Evolutionary conservation across 2,113 vertebrate genomes (phyloP).

Genomic region (Bufo gargarizans): DNA sequence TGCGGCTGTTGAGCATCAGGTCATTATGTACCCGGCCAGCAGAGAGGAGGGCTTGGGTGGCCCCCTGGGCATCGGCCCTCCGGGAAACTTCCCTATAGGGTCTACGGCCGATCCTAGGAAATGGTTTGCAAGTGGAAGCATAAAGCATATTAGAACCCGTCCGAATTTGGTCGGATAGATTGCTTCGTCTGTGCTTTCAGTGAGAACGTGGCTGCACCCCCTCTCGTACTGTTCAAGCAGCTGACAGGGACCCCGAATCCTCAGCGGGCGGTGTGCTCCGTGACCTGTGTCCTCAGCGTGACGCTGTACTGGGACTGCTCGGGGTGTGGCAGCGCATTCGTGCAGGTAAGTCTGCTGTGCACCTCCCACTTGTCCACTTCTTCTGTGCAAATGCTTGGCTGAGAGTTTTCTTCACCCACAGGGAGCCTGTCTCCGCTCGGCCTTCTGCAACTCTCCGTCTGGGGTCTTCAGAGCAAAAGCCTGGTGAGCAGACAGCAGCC

Average conservation of each 20-base stretch:
- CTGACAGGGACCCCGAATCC: constrained; percentile 50
- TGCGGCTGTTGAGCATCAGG: too few relatives aligned
- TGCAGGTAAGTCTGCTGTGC: constrained; percentile 66
- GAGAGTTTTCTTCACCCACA: neutral
- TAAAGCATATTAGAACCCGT: too few relatives aligned
- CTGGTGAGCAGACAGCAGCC: constrained; percentile 43
- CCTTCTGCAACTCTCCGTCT: constrained; percentile 15
- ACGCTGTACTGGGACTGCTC: constrained; percentile 72
- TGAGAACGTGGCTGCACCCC: constrained; percentile 46
- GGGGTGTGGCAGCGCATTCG: constrained; percentile 70
- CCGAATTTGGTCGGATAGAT: neutral
- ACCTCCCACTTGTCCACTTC: rapidly evolving
- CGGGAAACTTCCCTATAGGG: too few relatives aligned
- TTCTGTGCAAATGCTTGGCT: neutral
- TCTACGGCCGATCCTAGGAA: too few relatives aligned
- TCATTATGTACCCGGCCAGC: too few relatives aligned
- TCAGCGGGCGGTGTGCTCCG: constrained; percentile 67
- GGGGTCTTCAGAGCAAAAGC: constrained; percentile 9
- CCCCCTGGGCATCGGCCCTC: too few relatives aligned
- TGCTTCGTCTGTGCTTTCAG: neutral
- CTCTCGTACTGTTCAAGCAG: constrained; percentile 65
- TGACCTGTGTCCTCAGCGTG: constrained; percentile 71
- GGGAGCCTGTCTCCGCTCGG: constrained; percentile 23
- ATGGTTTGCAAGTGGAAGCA: too few relatives aligned
- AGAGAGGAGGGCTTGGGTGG: too few relatives aligned